These are phyloP conservation scores for Origma solitaria DNA, from an alignment of 2,113 vertebrate species.

Conservation along the genomic window DNA sequence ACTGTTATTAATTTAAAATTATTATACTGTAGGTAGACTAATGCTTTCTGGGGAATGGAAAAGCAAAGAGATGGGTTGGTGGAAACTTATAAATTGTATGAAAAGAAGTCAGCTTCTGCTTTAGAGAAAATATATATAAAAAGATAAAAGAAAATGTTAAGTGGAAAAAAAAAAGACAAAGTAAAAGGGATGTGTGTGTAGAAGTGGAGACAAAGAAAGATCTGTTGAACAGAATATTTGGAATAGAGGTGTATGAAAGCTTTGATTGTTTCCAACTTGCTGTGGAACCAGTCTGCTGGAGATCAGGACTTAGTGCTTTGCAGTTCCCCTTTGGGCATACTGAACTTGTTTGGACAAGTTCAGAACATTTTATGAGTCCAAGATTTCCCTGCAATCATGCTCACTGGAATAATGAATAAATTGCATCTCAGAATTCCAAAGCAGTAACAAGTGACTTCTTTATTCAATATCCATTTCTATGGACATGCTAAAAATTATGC, in stretches of 20 bases:
- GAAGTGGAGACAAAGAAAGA: background rate
- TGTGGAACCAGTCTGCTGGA: background rate
- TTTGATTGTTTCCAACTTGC: background rate
- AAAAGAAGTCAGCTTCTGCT: background rate
- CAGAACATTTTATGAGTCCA: background rate
- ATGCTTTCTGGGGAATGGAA: background rate
- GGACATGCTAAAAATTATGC: background rate
- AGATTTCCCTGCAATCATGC: background rate
- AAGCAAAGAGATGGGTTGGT: background rate
- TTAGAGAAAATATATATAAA: background rate
- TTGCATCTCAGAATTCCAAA: background rate
- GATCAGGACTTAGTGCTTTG: background rate
- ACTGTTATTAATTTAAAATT: background rate
- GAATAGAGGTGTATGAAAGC: background rate
- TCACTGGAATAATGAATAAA: background rate
- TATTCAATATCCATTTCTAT: background rate
- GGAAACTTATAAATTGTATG: background rate
- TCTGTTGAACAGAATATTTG: background rate
- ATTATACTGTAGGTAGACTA: background rate
- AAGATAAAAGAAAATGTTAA: background rate
- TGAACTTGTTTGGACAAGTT: background rate
- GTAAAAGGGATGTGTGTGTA: background rate
- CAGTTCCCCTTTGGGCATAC: background rate
- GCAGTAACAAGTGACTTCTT: background rate
- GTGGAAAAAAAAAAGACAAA: background rate